A percentile compares a stretch with the other conserved stretches of the same genome.
These are phyloP conservation scores for Trichogramma pretiosum DNA, from an alignment of 1,140 invertebrate genomes.

Conservation along the genomic window DNA sequence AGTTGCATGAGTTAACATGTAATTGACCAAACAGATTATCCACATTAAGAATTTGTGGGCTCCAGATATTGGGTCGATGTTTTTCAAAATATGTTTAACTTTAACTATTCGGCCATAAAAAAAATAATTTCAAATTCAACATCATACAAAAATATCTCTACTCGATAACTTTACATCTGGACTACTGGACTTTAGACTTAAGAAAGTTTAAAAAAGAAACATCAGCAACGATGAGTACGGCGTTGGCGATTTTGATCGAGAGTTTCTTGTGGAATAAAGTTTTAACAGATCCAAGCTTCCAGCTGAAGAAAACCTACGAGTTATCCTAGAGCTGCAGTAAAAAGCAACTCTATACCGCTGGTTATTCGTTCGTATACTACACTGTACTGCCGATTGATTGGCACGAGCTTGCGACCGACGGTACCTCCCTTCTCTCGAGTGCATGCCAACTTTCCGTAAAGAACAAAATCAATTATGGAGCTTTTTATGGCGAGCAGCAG, in stretches of 20 bases:
- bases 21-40: too few species aligned
- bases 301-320: constrained; percentile 25
- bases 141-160: too few species aligned
- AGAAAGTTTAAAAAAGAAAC: neutral
- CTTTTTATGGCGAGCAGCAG: constrained; percentile 10
- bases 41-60: too few species aligned
- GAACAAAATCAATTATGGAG: constrained; percentile 39
- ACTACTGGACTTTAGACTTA: too few species aligned
- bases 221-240: constrained; percentile 4
- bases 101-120: too few species aligned
- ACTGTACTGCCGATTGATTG: neutral
- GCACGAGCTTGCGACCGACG: neutral
- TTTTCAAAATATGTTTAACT: too few species aligned
- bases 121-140: too few species aligned
- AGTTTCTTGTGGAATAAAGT: constrained; percentile 31
- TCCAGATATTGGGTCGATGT: too few species aligned
- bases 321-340: constrained; percentile 15
- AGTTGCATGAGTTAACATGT: too few species aligned
- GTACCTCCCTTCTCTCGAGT: constrained; percentile 15
- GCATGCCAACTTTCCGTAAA: constrained; percentile 30
- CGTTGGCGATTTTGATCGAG: too few species aligned
- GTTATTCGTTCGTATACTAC: neutral
- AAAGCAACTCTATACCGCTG: neutral
- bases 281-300: constrained; percentile 32
- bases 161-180: too few species aligned